Conservation (phyloP, 2,888 invertebrate genomes). For the Drosophila antonietae region DNA sequence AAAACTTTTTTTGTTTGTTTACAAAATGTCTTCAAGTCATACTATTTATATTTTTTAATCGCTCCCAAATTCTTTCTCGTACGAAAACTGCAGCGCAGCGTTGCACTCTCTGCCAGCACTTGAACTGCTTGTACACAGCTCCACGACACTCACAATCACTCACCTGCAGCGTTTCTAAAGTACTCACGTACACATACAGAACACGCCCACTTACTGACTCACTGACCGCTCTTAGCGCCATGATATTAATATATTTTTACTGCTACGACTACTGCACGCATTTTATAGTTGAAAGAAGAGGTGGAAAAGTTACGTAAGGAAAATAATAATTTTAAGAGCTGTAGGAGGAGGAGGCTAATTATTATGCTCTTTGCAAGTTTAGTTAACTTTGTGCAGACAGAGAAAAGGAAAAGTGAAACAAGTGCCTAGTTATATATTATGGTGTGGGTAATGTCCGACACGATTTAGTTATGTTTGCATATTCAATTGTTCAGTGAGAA, state of each 20-base stretch:
- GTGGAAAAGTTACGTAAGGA: slow-evolving; percentile 20
- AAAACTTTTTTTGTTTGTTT: not conserved
- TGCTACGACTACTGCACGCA: slow-evolving; percentile 43
- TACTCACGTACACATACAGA: slow-evolving; percentile 30
- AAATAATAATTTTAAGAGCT: slow-evolving; percentile 69
- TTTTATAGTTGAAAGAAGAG: slow-evolving; percentile 49
- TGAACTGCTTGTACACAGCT: slow-evolving; percentile 55
- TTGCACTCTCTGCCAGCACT: slow-evolving; percentile 57
- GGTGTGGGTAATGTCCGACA: not conserved
- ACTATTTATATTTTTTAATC: slow-evolving; percentile 43
- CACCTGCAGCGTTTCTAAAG: slow-evolving; percentile 58
- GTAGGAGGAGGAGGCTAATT: slow-evolving; percentile 52
- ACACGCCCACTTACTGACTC: slow-evolving; percentile 23
- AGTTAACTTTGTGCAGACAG: not conserved
- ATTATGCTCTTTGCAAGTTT: slow-evolving; percentile 21
- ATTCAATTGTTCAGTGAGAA: slow-evolving; percentile 5
- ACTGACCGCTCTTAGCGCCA: slow-evolving; percentile 25
- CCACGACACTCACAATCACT: slow-evolving; percentile 56
- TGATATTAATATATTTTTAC: slow-evolving; percentile 59
- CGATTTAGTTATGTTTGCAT: slow-evolving; percentile 3
- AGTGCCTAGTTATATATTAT: slow-evolving; percentile 30
- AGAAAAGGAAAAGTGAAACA: not conserved
- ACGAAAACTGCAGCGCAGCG: slow-evolving; percentile 21
- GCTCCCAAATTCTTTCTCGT: slow-evolving; percentile 35
- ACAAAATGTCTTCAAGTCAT: slow-evolving; percentile 40